These are phyloP conservation scores for Pempheris klunzingeri DNA, from an alignment of 2,797 vertebrate genomes.

Conservation along the genomic window DNA sequence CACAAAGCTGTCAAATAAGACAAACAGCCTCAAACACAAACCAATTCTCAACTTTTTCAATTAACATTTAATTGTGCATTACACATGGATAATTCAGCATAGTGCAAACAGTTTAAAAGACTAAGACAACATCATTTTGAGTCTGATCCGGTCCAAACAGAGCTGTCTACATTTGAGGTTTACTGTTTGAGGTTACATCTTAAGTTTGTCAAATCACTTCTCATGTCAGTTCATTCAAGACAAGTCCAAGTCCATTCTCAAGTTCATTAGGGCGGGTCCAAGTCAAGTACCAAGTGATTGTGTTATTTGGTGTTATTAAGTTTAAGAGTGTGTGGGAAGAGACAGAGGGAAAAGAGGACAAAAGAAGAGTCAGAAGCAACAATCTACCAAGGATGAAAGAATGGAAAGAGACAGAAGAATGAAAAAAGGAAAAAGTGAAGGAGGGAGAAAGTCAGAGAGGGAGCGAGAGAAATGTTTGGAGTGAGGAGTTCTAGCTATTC, in stretches of 20 bases:
- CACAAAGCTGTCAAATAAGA: conserved; percentile 66
- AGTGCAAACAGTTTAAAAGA: conserved; percentile 17
- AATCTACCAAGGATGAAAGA: conserved; percentile 16
- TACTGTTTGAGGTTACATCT: not conserved
- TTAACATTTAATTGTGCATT: conserved; percentile 45
- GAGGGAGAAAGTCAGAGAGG: conserved; percentile 16
- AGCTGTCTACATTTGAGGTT: not conserved
- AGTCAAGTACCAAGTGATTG: not conserved
- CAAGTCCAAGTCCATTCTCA: not conserved
- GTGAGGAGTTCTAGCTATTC: conserved; percentile 70
- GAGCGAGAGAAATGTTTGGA: conserved; percentile 66
- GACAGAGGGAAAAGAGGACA: not conserved
- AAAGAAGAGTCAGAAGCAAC: not conserved
- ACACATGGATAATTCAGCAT: conserved; percentile 14
- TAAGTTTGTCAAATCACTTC: not conserved
- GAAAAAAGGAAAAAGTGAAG: conserved; percentile 1
- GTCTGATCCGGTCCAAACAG: conserved; percentile 10
- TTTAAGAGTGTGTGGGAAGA: not conserved
- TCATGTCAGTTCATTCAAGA: no score
- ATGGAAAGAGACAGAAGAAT: not conserved
- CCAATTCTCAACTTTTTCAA: conserved; percentile 47
- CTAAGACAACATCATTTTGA: not conserved
- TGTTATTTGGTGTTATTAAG: no score
- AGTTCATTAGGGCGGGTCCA: not conserved
- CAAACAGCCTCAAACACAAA: conserved; percentile 46